Conservation (phyloP, 1,140 invertebrate genomes). For the Andrena cerasifolii region DNA sequence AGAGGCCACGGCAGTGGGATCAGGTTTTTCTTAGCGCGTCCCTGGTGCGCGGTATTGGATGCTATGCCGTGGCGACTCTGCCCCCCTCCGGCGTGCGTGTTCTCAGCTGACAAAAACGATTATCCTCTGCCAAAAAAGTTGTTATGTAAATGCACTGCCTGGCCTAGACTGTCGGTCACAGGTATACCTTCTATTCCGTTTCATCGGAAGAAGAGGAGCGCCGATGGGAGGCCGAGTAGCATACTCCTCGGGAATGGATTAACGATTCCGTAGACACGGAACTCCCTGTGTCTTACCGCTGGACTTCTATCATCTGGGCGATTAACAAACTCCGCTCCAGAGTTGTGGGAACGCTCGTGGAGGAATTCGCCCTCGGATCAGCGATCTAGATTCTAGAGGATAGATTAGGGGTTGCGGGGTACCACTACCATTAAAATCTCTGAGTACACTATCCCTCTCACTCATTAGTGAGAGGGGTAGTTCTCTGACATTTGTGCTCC, state of each 20-base stretch:
- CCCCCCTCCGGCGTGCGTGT: constrained; percentile 62
- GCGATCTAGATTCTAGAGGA: too few species aligned
- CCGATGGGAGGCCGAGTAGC: background rate
- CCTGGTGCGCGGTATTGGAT: constrained; percentile 49
- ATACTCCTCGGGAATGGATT: background rate
- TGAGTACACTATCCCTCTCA: too few species aligned
- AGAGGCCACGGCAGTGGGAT: constrained; percentile 55
- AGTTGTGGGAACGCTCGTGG: too few species aligned
- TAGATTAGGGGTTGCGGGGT: too few species aligned
- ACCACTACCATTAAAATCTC: too few species aligned
- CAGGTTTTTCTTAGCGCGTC: constrained; percentile 68
- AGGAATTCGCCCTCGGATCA: too few species aligned
- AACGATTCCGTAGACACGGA: background rate
- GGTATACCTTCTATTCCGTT: constrained; percentile 42
- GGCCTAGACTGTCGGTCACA: constrained; percentile 67
- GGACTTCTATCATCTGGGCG: too few species aligned
- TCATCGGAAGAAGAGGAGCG: constrained; percentile 3
- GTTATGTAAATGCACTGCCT: constrained; percentile 78
- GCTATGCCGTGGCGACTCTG: constrained; percentile 62
- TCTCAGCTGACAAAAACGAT: constrained; percentile 67
- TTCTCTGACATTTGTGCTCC: too few species aligned
- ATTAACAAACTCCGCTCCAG: too few species aligned
- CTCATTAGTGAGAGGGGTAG: too few species aligned
- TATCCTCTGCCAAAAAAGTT: constrained; percentile 74
- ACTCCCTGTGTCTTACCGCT: too few species aligned